phyloP scores from a whole-genome alignment of 2,113 vertebrate species.

The Podilymbus podiceps region DNA sequence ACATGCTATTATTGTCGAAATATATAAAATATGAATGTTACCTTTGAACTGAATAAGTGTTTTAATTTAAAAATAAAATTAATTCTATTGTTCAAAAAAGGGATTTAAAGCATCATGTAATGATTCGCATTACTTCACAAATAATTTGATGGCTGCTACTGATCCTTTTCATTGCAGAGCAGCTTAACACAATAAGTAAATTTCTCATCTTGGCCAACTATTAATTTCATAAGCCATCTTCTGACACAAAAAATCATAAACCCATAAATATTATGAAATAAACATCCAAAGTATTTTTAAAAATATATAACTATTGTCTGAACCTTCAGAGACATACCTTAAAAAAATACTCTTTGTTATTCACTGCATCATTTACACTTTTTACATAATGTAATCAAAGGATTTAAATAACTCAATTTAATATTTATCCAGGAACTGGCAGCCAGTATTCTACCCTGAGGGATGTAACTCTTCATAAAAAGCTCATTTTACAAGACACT shows the following conservation, averaged over 20 bases:
- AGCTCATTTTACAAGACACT: slow-evolving; percentile 27
- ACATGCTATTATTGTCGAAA: background rate
- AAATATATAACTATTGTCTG: background rate
- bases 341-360: background rate
- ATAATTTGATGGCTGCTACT: background rate
- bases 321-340: background rate
- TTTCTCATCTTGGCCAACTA: background rate
- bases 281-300: background rate
- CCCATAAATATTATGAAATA: background rate
- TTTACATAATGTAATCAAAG: slow-evolving; percentile 6
- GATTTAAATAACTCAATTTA: slow-evolving; percentile 38
- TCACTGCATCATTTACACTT: slow-evolving; percentile 2
- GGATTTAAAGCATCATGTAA: background rate
- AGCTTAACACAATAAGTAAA: slow-evolving; percentile 4
- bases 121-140: slow-evolving; percentile 18
- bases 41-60: background rate
- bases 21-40: background rate
- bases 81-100: slow-evolving; percentile 29
- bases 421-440: slow-evolving; percentile 18
- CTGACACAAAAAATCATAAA: background rate
- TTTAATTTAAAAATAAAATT: slow-evolving; percentile 16
- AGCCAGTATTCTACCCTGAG: slow-evolving; percentile 18
- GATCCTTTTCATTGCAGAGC: background rate
- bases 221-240: slow-evolving; percentile 2
- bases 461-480: background rate